These are phyloP conservation scores for Drosophila nr. medialis DNA, from an alignment of 2,888 invertebrate species.

Conservation along the genomic window DNA sequence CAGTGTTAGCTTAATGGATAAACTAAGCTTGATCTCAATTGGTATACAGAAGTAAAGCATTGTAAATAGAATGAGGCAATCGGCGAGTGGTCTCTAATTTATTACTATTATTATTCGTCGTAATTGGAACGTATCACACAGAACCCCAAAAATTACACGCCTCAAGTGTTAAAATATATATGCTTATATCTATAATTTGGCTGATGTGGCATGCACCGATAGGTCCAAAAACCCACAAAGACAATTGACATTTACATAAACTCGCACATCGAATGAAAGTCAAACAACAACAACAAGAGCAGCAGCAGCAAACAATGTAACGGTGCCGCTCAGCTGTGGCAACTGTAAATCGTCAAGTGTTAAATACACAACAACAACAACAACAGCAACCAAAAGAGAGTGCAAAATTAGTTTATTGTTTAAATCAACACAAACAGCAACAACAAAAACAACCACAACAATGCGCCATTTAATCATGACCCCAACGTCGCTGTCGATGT, in stretches of 20 bases:
- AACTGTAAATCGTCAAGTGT: constrained; percentile 43
- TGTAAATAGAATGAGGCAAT: not conserved
- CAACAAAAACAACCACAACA: constrained; percentile 23
- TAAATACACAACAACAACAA: constrained; percentile 19
- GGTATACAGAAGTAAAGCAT: not conserved
- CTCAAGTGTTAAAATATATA: constrained; percentile 12
- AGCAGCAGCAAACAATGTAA: constrained; percentile 59
- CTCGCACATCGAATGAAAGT: constrained; percentile 60
- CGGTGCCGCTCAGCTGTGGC: constrained; percentile 30
- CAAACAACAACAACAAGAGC: constrained; percentile 25
- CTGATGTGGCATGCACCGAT: constrained; percentile 49
- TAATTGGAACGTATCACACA: constrained; percentile 69
- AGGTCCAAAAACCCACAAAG: constrained; percentile 58
- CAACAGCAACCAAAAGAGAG: constrained; percentile 29
- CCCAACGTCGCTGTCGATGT: constrained; percentile 72
- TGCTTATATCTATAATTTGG: constrained; percentile 38
- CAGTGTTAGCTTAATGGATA: not conserved
- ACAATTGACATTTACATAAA: constrained; percentile 72
- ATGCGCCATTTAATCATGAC: constrained; percentile 80
- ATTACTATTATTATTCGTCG: constrained; percentile 35
- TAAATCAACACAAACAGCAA: constrained; percentile 28
- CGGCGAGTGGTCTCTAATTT: constrained; percentile 18
- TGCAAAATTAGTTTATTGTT: constrained; percentile 58
- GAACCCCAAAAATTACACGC: constrained; percentile 12
- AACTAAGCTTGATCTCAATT: not conserved